Evolutionary conservation across 2,888 invertebrate species (phyloP).

Genomic region (Chloromyia formosa): DNA sequence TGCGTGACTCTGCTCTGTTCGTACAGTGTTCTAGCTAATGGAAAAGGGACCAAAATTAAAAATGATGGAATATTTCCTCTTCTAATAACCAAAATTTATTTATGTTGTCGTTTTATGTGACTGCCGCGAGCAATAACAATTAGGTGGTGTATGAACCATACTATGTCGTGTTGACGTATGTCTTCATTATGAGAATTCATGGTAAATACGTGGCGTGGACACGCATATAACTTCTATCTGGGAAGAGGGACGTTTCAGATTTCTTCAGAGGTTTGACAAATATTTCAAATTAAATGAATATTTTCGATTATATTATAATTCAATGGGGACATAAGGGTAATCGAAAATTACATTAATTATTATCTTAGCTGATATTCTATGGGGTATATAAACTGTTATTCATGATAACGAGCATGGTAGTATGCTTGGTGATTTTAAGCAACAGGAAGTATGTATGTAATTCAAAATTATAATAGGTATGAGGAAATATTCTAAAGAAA

Average conservation of each 20-base stretch:
- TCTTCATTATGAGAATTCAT: conserved; percentile 4
- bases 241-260: not conserved
- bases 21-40: not conserved
- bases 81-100: conserved; percentile 24
- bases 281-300: not conserved
- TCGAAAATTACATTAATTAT: too few relatives aligned
- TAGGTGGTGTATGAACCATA: not conserved
- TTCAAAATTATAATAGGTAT: too few relatives aligned
- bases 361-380: too few relatives aligned
- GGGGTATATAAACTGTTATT: too few relatives aligned
- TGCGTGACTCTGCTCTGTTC: too few relatives aligned
- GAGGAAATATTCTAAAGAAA: too few relatives aligned
- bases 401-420: too few relatives aligned
- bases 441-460: too few relatives aligned
- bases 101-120: conserved; percentile 22
- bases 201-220: not conserved
- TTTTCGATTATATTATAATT: not conserved
- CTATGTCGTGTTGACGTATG: not conserved
- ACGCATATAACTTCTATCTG: not conserved
- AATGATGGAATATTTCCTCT: conserved; percentile 38
- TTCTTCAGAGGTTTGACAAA: not conserved
- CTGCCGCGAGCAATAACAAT: conserved; percentile 11
- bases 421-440: too few relatives aligned
- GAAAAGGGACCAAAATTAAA: conserved; percentile 37
- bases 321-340: too few relatives aligned